Evolutionary conservation across 1,140 invertebrate species (phyloP), one percentile per base, ranked within the genome.

Genomic region (Anadara kagoshimensis): DNA sequence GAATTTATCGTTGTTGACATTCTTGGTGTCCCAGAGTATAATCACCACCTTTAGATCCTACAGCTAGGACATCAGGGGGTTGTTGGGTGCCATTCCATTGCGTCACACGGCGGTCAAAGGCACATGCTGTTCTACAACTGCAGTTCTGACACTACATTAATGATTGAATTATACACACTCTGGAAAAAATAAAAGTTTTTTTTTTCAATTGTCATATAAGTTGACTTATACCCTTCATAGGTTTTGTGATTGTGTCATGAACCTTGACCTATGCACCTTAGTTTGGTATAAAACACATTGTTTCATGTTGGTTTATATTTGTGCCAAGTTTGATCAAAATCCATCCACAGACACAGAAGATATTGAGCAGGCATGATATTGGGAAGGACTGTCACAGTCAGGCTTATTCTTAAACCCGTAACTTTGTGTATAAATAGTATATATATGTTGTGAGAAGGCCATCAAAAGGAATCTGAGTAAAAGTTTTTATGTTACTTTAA

Each of bases 11-110:
- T 85, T 80, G n/a, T 82, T 77, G 14, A 69, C 51, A 22, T 78
- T 64, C 14, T 78, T 53, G 18, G 80, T 85, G 67, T 89, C 80
- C 87, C 86, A 88, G 5, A 86, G 54, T 29, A 87, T 83, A 29
- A 89, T 89, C 87, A 16, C 87, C 87, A 20, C 85, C 85, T 73
- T 89, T 89, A 12, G 86, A 88, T 18, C 85, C 87, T 16, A 83
- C 85, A 41, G 81, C 84, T 29, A 86, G 24, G 24, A 83, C 67
- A 56, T 80, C 78, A 11, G 78, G 79, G n/a, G 20, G 78, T 77
- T 5, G 72, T 82, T 14, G 87, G 87, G 66, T 89, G 87, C 87
- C 87, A 88, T 14, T 84, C 82, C 65, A 89, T 68, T 16, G 86
- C 78, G 10, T 88, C 5, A 83, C 79, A 57, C 87, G 77, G 0